Conservation (phyloP, 2,113 vertebrate genomes). For the Cisticola juncidis region DNA sequence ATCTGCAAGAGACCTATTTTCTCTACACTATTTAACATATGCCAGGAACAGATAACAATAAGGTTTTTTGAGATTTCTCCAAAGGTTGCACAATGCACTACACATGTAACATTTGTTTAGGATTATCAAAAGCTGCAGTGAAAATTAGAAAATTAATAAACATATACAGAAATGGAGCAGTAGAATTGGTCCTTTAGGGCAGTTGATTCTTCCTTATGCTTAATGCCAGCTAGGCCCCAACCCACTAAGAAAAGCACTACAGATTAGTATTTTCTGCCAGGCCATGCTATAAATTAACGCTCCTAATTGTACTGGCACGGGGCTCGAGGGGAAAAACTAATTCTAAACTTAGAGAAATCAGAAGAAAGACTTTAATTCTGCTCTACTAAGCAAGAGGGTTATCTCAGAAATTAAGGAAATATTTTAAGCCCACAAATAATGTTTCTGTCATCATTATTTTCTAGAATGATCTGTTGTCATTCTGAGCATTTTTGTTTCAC, state of each 20-base stretch:
- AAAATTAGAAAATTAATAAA: not conserved
- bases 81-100: not conserved
- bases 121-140: not conserved
- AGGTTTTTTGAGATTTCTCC: not conserved
- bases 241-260: not conserved
- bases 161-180: not conserved
- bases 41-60: not conserved
- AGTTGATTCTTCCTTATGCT: not conserved
- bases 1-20: not conserved
- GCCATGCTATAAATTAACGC: not conserved
- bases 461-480: not conserved
- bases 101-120: not conserved
- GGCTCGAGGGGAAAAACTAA: rapidly evolving
- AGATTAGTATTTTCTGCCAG: not conserved
- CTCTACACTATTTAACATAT: not conserved
- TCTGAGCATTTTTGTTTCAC: not conserved
- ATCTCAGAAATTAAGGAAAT: not conserved
- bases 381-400: not conserved
- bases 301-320: not conserved
- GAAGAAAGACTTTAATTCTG: not conserved
- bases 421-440: not conserved
- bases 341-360: not conserved
- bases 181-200: not conserved
- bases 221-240: not conserved
- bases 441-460: not conserved